Conservation (phyloP, 2,888 invertebrate species). For the Hyposoter didymator region DNA sequence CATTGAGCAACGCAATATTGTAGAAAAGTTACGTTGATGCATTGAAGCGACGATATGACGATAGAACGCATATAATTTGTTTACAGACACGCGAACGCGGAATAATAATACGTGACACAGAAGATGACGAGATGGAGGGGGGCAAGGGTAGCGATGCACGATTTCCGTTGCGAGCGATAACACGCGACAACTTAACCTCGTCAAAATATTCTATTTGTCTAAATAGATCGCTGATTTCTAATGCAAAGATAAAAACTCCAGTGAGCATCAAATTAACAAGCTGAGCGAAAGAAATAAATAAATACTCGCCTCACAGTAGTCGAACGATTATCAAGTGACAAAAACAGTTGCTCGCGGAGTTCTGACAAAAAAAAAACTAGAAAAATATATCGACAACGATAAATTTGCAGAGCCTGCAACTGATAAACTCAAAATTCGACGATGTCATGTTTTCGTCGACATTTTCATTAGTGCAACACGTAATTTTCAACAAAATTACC, state of each 20-base stretch:
- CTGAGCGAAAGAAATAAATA: too few species aligned
- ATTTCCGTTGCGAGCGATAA: slow-evolving; percentile 36
- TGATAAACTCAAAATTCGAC: too few species aligned
- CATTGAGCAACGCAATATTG: neutral
- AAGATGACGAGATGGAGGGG: neutral
- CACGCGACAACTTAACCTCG: slow-evolving; percentile 3
- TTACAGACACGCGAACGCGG: slow-evolving; percentile 31
- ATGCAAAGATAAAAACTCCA: neutral
- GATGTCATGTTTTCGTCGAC: too few species aligned
- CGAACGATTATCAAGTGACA: too few species aligned
- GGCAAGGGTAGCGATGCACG: neutral
- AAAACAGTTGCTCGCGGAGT: too few species aligned
- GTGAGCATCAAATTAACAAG: too few species aligned
- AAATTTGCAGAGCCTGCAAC: too few species aligned
- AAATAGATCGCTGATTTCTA: neutral
- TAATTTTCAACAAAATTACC: too few species aligned
- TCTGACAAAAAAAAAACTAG: too few species aligned
- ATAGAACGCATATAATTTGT: slow-evolving; percentile 20
- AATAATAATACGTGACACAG: slow-evolving; percentile 16
- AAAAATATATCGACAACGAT: too few species aligned
- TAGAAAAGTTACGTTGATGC: neutral
- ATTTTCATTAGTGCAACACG: too few species aligned
- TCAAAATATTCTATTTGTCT: neutral
- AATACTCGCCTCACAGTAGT: too few species aligned
- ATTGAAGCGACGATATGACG: slow-evolving; percentile 1